These are phyloP conservation scores for Aphidius ervi DNA, from an alignment of 1,140 invertebrate genomes.

Conservation along the genomic window DNA sequence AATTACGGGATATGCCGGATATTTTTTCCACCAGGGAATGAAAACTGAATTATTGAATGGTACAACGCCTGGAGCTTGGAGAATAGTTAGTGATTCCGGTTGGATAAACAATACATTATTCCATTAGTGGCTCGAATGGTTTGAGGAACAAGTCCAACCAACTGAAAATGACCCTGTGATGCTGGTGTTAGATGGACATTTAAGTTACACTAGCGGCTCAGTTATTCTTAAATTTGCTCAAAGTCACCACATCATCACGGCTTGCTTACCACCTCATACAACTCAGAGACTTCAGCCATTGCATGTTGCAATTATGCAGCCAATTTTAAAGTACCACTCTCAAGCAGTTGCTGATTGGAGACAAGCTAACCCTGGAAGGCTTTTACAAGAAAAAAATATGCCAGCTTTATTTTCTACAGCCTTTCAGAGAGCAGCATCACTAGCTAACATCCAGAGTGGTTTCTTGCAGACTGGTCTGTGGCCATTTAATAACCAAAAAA, in stretches of 20 bases:
- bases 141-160: constrained; percentile 31
- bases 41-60: constrained; percentile 26
- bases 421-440: no score
- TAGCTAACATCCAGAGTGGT: no score
- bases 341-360: no score
- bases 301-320: constrained; percentile 35
- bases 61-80: constrained; percentile 20
- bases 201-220: constrained; percentile 27
- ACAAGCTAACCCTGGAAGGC: no score
- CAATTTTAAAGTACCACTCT: no score
- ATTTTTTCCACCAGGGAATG: constrained; percentile 19
- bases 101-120: constrained; percentile 31
- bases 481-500: no score
- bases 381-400: no score
- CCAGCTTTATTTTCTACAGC: no score
- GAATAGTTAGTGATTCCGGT: constrained; percentile 21
- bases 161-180: constrained; percentile 32
- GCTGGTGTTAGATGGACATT: constrained; percentile 38
- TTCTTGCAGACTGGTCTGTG: no score
- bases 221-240: constrained; percentile 29
- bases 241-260: constrained; percentile 33
- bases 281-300: constrained; percentile 35
- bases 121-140: no score
- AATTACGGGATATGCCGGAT: no score
- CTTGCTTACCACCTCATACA: constrained; percentile 32